Percentiles rank a stretch among this genome's conserved stretches.
Conservation (phyloP, 2,888 invertebrate genomes). For the Carterocephalus palaemon region DNA sequence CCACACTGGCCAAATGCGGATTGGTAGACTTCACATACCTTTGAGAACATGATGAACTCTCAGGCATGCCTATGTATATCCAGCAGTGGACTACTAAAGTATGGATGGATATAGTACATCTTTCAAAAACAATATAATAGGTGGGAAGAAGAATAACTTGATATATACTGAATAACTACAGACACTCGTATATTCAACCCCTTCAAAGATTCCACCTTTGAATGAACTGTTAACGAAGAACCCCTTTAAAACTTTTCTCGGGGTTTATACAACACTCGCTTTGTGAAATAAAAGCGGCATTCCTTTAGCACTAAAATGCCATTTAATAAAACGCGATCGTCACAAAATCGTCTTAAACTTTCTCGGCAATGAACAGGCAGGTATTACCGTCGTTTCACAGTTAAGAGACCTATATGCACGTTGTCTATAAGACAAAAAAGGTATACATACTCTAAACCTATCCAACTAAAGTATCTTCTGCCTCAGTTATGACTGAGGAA, state of each 20-base stretch:
- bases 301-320: conserved; percentile 65
- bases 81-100: no score
- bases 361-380: conserved; percentile 63
- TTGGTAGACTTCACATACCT: no score
- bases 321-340: conserved; percentile 72
- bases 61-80: no score
- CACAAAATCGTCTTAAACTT: conserved; percentile 72
- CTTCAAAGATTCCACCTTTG: conserved; percentile 39
- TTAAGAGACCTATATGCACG: no score
- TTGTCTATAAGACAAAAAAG: no score
- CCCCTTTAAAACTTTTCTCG: conserved; percentile 66
- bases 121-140: no score
- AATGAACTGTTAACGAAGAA: conserved; percentile 71
- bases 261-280: conserved; percentile 59
- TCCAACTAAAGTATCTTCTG: not conserved
- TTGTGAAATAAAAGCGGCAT: conserved; percentile 66
- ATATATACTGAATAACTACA: conserved; percentile 32
- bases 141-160: no score
- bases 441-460: not conserved
- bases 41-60: no score
- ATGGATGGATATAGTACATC: no score
- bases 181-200: conserved; percentile 41
- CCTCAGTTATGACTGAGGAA: no score
- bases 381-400: conserved; percentile 46
- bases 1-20: no score